Conservation (phyloP, 2,113 vertebrate species). For the Scortum barcoo region DNA sequence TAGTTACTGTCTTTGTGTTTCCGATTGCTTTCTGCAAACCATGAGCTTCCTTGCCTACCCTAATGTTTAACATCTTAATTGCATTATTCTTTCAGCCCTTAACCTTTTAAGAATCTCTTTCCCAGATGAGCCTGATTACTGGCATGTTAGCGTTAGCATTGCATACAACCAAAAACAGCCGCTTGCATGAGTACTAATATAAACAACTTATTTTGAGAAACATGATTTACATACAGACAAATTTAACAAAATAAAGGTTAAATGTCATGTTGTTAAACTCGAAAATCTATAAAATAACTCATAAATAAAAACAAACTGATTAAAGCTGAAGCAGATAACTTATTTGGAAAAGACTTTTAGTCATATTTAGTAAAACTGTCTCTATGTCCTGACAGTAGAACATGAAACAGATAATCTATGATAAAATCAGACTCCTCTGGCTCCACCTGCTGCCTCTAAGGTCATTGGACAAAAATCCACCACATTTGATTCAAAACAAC, state of each 20-base stretch:
- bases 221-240: not conserved
- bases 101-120: not conserved
- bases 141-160: too few species aligned
- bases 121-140: too few species aligned
- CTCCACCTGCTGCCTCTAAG: too few species aligned
- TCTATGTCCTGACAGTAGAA: too few species aligned
- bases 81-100: not conserved
- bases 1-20: constrained; percentile 8
- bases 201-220: not conserved
- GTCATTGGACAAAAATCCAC: too few species aligned
- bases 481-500: too few species aligned
- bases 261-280: not conserved
- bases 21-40: not conserved
- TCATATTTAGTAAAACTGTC: too few species aligned
- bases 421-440: too few species aligned
- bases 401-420: too few species aligned
- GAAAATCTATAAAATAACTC: not conserved
- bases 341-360: not conserved
- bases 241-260: not conserved
- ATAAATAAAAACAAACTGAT: not conserved
- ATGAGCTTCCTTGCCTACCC: not conserved
- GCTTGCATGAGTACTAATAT: too few species aligned
- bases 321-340: not conserved
- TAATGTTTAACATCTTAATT: not conserved
- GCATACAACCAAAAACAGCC: too few species aligned